These are phyloP conservation scores for Dendrolimus kikuchii DNA, from an alignment of 1,140 invertebrate species.

Conservation along the genomic window DNA sequence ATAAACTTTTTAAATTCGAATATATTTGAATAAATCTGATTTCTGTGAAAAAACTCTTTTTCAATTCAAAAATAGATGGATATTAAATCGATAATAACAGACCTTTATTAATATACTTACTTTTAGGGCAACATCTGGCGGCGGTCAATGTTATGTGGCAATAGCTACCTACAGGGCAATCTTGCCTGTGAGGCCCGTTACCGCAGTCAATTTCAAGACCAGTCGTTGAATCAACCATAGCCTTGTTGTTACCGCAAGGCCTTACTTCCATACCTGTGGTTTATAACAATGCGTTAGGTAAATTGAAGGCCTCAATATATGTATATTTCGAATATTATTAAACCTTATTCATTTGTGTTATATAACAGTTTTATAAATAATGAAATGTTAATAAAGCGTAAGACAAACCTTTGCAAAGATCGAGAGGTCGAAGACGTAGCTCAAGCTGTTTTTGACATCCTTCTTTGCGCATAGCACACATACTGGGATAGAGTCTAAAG, in stretches of 20 bases:
- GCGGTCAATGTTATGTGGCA: slow-evolving; percentile 88
- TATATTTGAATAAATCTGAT: slow-evolving; percentile 1
- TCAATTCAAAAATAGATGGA: too few relatives aligned
- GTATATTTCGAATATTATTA: too few relatives aligned
- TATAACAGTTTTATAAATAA: slow-evolving; percentile 1
- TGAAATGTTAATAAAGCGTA: slow-evolving; percentile 17
- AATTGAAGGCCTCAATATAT: neutral
- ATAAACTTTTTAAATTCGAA: neutral
- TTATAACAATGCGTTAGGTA: slow-evolving; percentile 16
- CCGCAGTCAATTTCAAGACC: slow-evolving; percentile 89
- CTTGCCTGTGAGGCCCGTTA: slow-evolving; percentile 82
- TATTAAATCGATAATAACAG: too few relatives aligned
- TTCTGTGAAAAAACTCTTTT: neutral
- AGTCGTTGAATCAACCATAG: slow-evolving; percentile 80
- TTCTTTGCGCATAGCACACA: slow-evolving; percentile 90
- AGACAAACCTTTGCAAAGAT: slow-evolving; percentile 85
- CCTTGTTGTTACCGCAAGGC: slow-evolving; percentile 88
- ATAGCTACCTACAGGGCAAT: slow-evolving; percentile 87
- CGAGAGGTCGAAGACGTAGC: slow-evolving; percentile 82
- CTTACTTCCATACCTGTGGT: slow-evolving; percentile 84
- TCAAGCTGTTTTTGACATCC: slow-evolving; percentile 89
- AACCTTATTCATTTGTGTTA: slow-evolving; percentile 1
- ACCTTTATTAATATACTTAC: slow-evolving; percentile 57
- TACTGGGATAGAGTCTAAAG: slow-evolving; percentile 83
- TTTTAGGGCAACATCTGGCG: slow-evolving; percentile 87